phyloP scores from a whole-genome alignment of 2,113 vertebrate species.

The Hippocampus zosterae region DNA sequence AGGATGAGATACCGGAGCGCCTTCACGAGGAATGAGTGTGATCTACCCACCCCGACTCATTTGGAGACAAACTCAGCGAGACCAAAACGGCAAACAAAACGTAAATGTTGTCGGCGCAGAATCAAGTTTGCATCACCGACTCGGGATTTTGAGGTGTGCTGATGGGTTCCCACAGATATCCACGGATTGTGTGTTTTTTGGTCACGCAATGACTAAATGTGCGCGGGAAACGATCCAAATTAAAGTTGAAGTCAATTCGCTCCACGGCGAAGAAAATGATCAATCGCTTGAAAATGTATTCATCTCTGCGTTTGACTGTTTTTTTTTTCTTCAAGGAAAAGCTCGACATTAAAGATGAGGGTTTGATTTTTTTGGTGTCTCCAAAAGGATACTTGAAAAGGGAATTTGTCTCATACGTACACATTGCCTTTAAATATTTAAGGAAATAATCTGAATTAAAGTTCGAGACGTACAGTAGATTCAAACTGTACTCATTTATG shows the following conservation, averaged over 20 bases:
- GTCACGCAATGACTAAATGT: background rate
- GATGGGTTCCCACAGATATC: background rate
- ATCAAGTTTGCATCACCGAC: background rate
- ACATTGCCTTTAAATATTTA: background rate
- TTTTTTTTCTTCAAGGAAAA: background rate
- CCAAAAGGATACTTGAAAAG: background rate
- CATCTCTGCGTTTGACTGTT: background rate
- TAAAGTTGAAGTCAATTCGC: too few species aligned
- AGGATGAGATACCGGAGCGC: conserved; percentile 51
- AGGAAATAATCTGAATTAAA: background rate
- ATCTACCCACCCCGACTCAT: conserved; percentile 17
- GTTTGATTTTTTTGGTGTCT: background rate
- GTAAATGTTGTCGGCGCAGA: background rate
- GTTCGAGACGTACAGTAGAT: too few species aligned
- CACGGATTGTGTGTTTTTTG: background rate
- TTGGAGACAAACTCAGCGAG: conserved; percentile 16
- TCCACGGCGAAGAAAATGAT: background rate
- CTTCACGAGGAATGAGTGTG: conserved; percentile 39
- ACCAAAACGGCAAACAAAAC: conserved; percentile 12
- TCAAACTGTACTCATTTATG: background rate
- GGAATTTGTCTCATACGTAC: too few species aligned
- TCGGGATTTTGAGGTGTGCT: background rate
- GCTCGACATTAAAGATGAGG: background rate
- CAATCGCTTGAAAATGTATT: background rate
- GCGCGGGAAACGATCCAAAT: background rate